Conservation (phyloP, 2,113 vertebrate species). For the Sylvia atricapilla region DNA sequence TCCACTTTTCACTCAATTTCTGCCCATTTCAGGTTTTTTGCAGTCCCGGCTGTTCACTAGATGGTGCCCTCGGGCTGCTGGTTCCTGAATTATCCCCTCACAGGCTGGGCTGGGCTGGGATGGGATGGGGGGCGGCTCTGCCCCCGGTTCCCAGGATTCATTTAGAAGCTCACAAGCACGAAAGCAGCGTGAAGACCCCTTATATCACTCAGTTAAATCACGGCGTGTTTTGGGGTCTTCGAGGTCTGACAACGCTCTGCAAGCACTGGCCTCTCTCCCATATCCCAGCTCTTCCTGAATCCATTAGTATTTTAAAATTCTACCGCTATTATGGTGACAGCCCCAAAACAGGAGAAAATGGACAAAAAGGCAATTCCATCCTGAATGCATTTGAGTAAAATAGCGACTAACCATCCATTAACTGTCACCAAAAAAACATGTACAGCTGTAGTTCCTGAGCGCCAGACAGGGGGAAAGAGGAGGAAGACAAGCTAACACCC, state of each 20-base stretch:
- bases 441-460: not conserved
- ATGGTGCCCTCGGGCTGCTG: constrained; percentile 62
- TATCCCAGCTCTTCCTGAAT: not conserved
- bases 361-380: not conserved
- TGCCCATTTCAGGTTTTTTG: not conserved
- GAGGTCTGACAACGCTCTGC: fast-evolving
- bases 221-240: fast-evolving
- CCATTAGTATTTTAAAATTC: not conserved
- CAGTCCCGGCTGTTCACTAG: constrained; percentile 33
- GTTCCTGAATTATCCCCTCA: not conserved
- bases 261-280: not conserved
- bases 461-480: not conserved
- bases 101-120: not conserved
- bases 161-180: not conserved
- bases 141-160: not conserved
- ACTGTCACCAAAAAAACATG: not conserved
- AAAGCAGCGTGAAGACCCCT: not conserved
- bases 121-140: not conserved
- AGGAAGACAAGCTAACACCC: not conserved
- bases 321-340: not conserved
- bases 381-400: not conserved
- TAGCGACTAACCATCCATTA: not conserved
- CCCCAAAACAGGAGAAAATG: not conserved
- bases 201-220: not conserved
- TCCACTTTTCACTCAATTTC: not conserved